Conservation (phyloP, 2,888 invertebrate species). For the Neoscelio sp. region DNA sequence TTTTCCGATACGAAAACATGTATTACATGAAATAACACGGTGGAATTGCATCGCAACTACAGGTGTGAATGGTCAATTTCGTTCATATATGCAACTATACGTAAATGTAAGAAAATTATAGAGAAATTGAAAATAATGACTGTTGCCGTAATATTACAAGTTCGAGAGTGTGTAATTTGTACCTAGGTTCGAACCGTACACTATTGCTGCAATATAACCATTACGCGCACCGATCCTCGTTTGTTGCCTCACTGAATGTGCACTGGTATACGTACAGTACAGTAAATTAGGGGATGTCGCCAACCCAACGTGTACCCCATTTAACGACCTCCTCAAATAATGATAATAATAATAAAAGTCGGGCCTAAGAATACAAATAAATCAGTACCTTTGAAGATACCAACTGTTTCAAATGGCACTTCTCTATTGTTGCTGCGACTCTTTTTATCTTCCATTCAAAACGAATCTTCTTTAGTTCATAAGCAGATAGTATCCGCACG, state of each 20-base stretch:
- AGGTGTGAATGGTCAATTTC: not conserved
- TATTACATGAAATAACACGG: too few species aligned
- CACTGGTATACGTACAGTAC: constrained; percentile 43
- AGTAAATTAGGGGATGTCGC: constrained; percentile 67
- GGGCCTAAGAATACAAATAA: constrained; percentile 48
- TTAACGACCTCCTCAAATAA: constrained; percentile 50
- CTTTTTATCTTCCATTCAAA: constrained; percentile 13
- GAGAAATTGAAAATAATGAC: constrained; percentile 51
- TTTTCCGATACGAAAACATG: too few species aligned
- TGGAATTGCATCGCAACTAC: not conserved
- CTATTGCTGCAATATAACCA: constrained; percentile 51
- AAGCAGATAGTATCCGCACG: constrained; percentile 23
- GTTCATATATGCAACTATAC: constrained; percentile 3
- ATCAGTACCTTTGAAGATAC: constrained; percentile 41
- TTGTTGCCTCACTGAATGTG: constrained; percentile 65
- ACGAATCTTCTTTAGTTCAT: not conserved
- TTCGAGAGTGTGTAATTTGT: constrained; percentile 61
- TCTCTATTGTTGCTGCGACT: constrained; percentile 8
- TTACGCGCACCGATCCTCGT: constrained; percentile 60
- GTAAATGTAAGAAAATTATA: constrained; percentile 48
- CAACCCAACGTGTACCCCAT: constrained; percentile 24
- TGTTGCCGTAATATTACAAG: constrained; percentile 42
- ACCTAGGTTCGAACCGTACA: constrained; percentile 37
- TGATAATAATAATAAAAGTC: constrained; percentile 55
- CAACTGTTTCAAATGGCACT: constrained; percentile 16